Evolutionary conservation across 2,113 vertebrate species (phyloP), one percentile per base, ranked within the genome.

Genomic region (Trichomycterus rosablanca): DNA sequence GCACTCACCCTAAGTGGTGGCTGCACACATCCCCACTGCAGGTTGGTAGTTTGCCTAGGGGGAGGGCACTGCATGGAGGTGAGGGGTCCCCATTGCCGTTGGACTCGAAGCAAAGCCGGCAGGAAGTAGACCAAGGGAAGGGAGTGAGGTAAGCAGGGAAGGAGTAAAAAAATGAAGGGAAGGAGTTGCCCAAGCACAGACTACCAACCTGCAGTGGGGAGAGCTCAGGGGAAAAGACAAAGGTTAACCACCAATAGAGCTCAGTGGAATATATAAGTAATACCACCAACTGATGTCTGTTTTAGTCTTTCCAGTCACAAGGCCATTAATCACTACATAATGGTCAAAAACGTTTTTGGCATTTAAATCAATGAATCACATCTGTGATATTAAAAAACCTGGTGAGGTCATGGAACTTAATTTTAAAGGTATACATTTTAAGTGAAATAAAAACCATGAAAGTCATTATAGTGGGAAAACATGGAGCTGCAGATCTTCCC

Each of bases 161-260:
- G 50, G 49, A 55, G 26, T 56, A 59, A 39, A 16, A 43, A n/a
- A n/a, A n/a, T n/a, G 37, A 46, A 40, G 43, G 66, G 37, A 2
- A 7, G 34, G n/a, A 45, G 32, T 30, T 40, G 72, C 77, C 74
- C 74, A 62, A 80, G 78, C 74, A 79, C 76, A 84, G 86, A 87
- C 87, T 87, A 88, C 85, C 83, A 86, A 81, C 81, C 86, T 89
- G 81, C 84, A 87, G 85, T 80, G 80, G 83, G 84, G 84, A 86
- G 80, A 88, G 74, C 84, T 89, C 81, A 83, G 77, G 82, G 84
- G 83, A 80, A 85, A 74, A 87, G 76, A 87, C 75, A 85, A 48
- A 72, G 66, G 50, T 87, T 85, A 30, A 30, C 26, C 26, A 30
- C 26, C 26, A 30, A 30, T 7, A 30, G 26, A 30, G 7, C 3